A percentile compares a stretch with the other conserved stretches of the same genome.
Evolutionary conservation across 2,113 vertebrate species (phyloP).

Genomic region (Mionectes macconnelli): DNA sequence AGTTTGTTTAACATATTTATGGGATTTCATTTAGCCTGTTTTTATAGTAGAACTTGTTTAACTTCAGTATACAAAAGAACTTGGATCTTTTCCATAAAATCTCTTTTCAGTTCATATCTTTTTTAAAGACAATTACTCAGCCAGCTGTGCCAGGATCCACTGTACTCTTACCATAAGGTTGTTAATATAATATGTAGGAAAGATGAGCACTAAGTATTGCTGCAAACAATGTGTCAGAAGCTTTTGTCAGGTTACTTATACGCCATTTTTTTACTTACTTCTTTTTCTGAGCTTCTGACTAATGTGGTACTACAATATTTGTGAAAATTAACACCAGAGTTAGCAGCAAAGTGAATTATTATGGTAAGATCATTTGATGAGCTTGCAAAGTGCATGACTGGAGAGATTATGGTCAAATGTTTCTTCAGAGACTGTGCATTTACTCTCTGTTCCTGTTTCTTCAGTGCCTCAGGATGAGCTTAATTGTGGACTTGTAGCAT

Average conservation of each 20-base stretch:
- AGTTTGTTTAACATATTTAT: background rate
- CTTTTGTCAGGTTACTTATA: background rate
- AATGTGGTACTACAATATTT: background rate
- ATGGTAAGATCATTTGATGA: background rate
- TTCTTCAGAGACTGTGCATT: background rate
- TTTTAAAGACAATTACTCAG: background rate
- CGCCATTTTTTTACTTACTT: background rate
- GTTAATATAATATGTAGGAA: background rate
- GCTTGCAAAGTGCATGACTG: background rate
- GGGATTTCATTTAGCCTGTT: background rate
- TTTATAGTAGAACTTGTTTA: background rate
- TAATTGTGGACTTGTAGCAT: background rate
- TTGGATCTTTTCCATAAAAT: background rate
- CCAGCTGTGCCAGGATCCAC: background rate
- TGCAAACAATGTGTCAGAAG: background rate
- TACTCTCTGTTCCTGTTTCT: background rate
- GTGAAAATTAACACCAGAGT: background rate
- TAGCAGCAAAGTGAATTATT: background rate
- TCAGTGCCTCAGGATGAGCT: background rate
- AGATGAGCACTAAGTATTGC: background rate
- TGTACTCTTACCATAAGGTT: background rate
- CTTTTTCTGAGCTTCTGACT: background rate
- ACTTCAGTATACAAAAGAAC: background rate
- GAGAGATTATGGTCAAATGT: background rate
- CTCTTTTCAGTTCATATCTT: background rate